These are phyloP conservation scores for Agrypnia vestita DNA, from an alignment of 1,140 invertebrate genomes.

Conservation along the genomic window DNA sequence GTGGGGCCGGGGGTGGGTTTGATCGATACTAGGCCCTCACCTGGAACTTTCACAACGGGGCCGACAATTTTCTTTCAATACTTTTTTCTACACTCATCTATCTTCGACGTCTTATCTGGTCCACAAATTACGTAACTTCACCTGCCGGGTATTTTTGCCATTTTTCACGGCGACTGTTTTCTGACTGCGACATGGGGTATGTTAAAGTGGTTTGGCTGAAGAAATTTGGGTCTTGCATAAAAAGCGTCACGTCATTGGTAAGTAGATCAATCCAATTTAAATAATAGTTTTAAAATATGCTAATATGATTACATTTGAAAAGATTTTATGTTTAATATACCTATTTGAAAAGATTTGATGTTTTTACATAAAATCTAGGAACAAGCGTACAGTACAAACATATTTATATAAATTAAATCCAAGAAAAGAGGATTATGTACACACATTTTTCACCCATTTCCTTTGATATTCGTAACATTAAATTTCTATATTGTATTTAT, in stretches of 20 bases:
- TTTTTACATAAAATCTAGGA: too few species aligned
- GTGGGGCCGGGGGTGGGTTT: conserved; percentile 26
- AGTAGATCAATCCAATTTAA: too few species aligned
- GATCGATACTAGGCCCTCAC: conserved; percentile 52
- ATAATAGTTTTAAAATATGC: too few species aligned
- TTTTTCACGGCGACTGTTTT: conserved; percentile 20
- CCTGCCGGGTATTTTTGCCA: conserved; percentile 29
- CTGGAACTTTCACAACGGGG: conserved; percentile 37
- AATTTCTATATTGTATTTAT: too few species aligned
- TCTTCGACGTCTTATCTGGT: conserved; percentile 32
- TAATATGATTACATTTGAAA: too few species aligned
- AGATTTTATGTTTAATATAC: too few species aligned
- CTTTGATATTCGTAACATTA: too few species aligned
- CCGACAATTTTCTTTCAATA: conserved; percentile 44
- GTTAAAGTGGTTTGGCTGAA: conserved; percentile 24
- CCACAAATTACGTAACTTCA: conserved; percentile 41
- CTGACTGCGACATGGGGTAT: conserved; percentile 15
- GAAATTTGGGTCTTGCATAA: conserved; percentile 10
- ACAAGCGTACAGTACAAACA: too few species aligned
- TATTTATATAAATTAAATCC: too few species aligned
- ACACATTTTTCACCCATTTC: too few species aligned
- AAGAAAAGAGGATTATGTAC: too few species aligned
- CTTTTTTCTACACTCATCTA: conserved; percentile 41
- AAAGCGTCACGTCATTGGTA: conserved; percentile 5
- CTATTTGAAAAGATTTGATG: too few species aligned